Evolutionary conservation across 2,113 vertebrate genomes (phyloP).

Genomic region (Dromaius novaehollandiae): DNA sequence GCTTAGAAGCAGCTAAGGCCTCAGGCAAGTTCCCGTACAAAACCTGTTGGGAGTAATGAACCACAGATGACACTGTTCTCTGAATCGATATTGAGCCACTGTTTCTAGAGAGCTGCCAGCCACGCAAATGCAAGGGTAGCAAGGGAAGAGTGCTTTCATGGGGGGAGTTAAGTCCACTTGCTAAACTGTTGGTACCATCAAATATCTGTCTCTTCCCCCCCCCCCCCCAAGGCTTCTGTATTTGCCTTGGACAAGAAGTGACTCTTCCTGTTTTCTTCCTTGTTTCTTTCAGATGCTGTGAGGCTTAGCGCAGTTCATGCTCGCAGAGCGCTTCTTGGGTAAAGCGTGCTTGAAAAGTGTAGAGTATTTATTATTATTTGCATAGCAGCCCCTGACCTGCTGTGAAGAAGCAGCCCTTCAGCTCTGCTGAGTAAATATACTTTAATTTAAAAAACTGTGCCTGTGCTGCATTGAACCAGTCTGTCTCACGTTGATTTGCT

Average conservation of each 20-base stretch:
- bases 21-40: constrained; percentile 10
- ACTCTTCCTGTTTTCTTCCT: background rate
- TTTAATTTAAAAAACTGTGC: constrained; percentile 50
- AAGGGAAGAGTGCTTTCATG: background rate
- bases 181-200: constrained; percentile 17
- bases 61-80: constrained; percentile 35
- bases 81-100: background rate
- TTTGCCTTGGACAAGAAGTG: background rate
- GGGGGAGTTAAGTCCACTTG: background rate
- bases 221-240: background rate
- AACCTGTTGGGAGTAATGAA: constrained; percentile 53
- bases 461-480: background rate
- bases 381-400: constrained; percentile 61
- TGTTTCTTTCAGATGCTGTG: background rate
- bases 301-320: background rate
- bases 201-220: background rate
- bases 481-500: constrained; percentile 16
- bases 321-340: background rate
- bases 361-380: constrained; percentile 66
- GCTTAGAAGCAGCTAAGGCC: constrained; percentile 34
- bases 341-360: constrained; percentile 44
- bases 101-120: constrained; percentile 46
- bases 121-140: background rate
- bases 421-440: constrained; percentile 55
- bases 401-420: constrained; percentile 57